These are phyloP conservation scores for Nyctibius grandis DNA, from an alignment of 2,797 vertebrate genomes.

Conservation along the genomic window DNA sequence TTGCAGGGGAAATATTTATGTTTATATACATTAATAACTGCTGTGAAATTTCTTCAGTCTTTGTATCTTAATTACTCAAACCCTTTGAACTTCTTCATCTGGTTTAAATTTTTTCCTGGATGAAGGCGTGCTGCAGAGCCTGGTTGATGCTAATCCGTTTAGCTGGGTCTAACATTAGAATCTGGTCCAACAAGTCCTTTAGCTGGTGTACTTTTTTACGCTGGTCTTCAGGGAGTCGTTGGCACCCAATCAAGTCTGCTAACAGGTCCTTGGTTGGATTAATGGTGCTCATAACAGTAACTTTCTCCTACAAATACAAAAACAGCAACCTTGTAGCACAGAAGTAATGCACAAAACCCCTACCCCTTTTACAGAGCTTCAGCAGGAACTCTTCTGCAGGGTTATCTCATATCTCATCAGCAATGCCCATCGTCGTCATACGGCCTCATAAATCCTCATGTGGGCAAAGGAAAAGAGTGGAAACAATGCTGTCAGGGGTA, in stretches of 20 bases:
- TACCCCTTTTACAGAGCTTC: background rate
- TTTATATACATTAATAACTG: slow-evolving; percentile 87
- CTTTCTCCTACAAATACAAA: slow-evolving; percentile 89
- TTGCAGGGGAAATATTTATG: slow-evolving; percentile 85
- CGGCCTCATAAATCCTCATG: fast-evolving
- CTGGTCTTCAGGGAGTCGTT: slow-evolving; percentile 98
- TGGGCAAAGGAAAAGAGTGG: background rate
- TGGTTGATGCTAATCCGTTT: slow-evolving; percentile 99
- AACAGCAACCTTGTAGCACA: slow-evolving; percentile 48
- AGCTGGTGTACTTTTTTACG: slow-evolving; percentile 98
- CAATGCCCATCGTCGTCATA: fast-evolving
- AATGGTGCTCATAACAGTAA: slow-evolving; percentile 99
- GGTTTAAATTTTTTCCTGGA: slow-evolving; percentile 98
- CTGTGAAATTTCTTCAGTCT: slow-evolving; percentile 83
- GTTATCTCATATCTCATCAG: fast-evolving
- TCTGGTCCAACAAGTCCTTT: slow-evolving; percentile 97
- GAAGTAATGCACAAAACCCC: background rate
- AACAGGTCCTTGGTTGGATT: slow-evolving; percentile 99
- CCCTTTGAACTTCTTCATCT: slow-evolving; percentile 80
- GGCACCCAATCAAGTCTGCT: slow-evolving; percentile 93
- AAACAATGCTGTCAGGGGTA: fast-evolving
- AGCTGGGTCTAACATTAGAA: slow-evolving; percentile 98
- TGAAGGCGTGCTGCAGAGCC: slow-evolving; percentile 97
- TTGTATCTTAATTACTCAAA: slow-evolving; percentile 83
- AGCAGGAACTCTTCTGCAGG: background rate